Conservation (phyloP, 2,113 vertebrate genomes). For the Aix galericulata region DNA sequence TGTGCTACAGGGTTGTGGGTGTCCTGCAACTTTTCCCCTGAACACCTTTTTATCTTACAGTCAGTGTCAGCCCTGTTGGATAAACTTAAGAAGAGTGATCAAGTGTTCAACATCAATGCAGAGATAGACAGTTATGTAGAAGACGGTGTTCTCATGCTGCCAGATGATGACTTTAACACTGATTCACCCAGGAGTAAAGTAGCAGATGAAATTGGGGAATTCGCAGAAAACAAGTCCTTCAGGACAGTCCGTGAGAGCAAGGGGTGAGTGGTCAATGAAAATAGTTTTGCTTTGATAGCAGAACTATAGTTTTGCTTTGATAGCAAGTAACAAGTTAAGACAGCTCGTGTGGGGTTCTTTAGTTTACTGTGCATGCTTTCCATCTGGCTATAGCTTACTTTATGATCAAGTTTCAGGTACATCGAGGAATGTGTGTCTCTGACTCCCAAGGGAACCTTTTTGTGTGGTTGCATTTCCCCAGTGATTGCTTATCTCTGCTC, state of each 20-base stretch:
- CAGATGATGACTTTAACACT: conserved; percentile 76
- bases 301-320: neutral
- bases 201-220: conserved; percentile 30
- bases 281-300: neutral
- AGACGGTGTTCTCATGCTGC: conserved; percentile 48
- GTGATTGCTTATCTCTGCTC: neutral
- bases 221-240: conserved; percentile 47
- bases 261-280: neutral
- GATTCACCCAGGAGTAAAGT: conserved; percentile 70
- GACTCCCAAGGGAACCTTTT: neutral
- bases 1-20: fast-evolving
- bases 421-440: neutral
- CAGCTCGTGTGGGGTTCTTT: neutral
- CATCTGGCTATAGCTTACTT: neutral
- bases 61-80: conserved; percentile 87
- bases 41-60: conserved; percentile 60
- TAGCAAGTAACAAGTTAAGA: neutral
- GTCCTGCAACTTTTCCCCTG: neutral
- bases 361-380: fast-evolving
- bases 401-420: neutral
- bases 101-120: conserved; percentile 84
- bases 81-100: conserved; percentile 86
- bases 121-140: conserved; percentile 62
- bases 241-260: neutral
- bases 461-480: fast-evolving